phyloP scores from a whole-genome alignment of 2,113 vertebrate genomes.

The Sarotherodon lohbergeri region DNA sequence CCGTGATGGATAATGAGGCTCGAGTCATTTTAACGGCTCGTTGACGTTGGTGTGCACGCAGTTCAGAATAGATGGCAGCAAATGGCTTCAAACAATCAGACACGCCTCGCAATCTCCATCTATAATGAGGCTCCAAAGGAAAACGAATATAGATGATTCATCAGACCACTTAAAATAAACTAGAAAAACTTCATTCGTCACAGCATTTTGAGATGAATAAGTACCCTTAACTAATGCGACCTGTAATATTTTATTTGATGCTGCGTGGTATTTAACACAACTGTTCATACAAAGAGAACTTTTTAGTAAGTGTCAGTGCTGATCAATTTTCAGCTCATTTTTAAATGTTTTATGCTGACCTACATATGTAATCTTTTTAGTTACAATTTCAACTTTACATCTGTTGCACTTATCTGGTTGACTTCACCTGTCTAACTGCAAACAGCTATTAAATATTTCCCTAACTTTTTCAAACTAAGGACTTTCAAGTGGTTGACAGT shows the following conservation, averaged over 20 bases:
- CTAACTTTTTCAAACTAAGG: neutral
- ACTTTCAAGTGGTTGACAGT: neutral
- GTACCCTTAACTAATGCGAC: neutral
- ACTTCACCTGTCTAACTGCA: neutral
- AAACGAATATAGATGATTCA: neutral
- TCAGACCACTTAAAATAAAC: neutral
- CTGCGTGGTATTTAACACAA: neutral
- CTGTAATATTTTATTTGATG: neutral
- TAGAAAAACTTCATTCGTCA: neutral
- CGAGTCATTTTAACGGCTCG: neutral
- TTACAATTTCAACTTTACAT: neutral
- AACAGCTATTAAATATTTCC: neutral
- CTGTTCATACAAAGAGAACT: neutral
- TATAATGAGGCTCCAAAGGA: neutral
- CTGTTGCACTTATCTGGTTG: neutral
- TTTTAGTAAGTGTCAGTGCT: neutral
- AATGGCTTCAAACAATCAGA: neutral
- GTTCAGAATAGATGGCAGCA: neutral
- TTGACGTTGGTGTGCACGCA: neutral
- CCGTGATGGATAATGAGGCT: neutral
- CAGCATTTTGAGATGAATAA: neutral
- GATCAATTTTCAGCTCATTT: neutral
- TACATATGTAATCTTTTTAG: neutral
- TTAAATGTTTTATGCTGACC: neutral
- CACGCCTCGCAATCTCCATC: neutral